Evolutionary conservation across 1,140 invertebrate species (phyloP), one percentile per base, ranked within the genome.

Genomic region (Chironomus striatipennis): DNA sequence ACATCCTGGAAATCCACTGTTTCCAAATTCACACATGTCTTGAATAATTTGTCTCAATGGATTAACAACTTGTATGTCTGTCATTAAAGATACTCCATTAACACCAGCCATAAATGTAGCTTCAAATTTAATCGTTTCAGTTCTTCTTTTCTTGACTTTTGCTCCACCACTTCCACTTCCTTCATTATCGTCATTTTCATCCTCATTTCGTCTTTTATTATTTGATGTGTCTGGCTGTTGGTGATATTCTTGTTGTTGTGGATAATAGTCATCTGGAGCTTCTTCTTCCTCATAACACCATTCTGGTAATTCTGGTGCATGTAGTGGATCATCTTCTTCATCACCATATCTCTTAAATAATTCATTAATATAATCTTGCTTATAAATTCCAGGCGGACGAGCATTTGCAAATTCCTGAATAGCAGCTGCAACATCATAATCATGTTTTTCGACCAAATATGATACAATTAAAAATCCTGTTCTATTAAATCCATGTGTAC

Each of bases 401-500:
- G 85, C 86, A 43, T 83, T 83, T 1, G 91, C 85, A 86, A 98
- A 98, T 78, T 88, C 86, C 73, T 83, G 81, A 0, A 98, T 78
- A 0, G 94, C 94, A 18, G 91, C 90, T 75, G 94, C 92, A 3
- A 97, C 85, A 81, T 89, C 91, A 79, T 85, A 92, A 79, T 90
- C 87, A 73, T 90, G 83, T 75, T 88, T 86, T 84, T 95, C 89
- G 7, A 98, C 91, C 78, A 99, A 86, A 83, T 93, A 99, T 2
- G 94, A 90, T 73, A 91, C 88, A 73, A 99, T 93, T 0, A 99
- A 85, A 81, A 98, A 99, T 1, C 94, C 75, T 24, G 96, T 98
- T 78, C 98, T 86, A 83, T 99, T 99, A 80, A 99, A 99, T 0
- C 98, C 98, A 86, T 99, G 98, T 0, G 98, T 99, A 80, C 98